These are phyloP conservation scores for Crotalus helleri DNA, from an alignment of 2,113 vertebrate genomes.

Conservation along the genomic window DNA sequence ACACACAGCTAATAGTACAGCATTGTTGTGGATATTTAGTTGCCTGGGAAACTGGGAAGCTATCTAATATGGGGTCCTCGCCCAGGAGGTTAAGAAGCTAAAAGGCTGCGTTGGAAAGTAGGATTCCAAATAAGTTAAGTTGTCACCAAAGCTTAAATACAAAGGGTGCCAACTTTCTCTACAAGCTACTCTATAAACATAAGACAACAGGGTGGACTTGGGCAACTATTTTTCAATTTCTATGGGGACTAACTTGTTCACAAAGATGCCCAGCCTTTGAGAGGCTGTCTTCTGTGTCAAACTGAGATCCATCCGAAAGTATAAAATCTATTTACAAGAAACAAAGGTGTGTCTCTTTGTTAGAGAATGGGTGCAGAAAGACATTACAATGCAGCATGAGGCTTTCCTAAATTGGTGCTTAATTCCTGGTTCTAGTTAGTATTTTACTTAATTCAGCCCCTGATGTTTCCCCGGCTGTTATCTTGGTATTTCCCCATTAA, in stretches of 20 bases:
- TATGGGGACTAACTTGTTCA: neutral
- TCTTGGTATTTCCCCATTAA: constrained; percentile 14
- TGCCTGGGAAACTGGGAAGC: constrained; percentile 72
- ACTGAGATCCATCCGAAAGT: neutral
- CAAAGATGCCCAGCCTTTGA: neutral
- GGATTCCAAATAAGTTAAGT: neutral
- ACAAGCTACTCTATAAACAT: neutral
- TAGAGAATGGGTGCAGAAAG: neutral
- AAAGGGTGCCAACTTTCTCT: fast-evolving
- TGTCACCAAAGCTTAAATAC: neutral
- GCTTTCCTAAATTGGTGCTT: neutral
- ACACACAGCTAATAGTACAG: constrained; percentile 3
- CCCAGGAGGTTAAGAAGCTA: constrained; percentile 26
- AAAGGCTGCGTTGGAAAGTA: neutral
- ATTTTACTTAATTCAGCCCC: neutral
- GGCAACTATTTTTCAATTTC: neutral
- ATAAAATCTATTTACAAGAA: neutral
- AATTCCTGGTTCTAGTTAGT: neutral
- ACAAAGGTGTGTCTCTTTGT: too few species aligned
- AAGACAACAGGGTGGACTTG: neutral
- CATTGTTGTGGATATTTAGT: constrained; percentile 62
- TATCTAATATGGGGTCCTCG: constrained; percentile 52
- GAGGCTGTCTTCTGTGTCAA: neutral
- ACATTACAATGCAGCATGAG: too few species aligned
- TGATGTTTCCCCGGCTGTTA: constrained; percentile 15